Conservation (phyloP, 2,888 invertebrate species). For the Cantharis flavilabris region DNA sequence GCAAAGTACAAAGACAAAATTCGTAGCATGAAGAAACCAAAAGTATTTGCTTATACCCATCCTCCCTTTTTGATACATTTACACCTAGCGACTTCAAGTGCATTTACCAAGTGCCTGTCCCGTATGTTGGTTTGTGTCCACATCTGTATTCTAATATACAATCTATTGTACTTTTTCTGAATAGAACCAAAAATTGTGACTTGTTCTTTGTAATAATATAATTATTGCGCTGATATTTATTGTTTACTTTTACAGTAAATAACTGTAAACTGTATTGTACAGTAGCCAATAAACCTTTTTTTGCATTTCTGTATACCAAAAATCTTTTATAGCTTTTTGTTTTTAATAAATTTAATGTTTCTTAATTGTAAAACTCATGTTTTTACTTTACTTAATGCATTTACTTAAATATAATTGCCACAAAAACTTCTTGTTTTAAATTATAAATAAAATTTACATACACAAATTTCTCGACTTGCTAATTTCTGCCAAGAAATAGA, state of each 20-base stretch:
- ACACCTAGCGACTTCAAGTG: slow-evolving; percentile 18
- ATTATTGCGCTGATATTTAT: background rate
- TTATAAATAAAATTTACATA: background rate
- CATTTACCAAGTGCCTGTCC: slow-evolving; percentile 23
- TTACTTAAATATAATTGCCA: background rate
- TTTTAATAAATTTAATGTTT: background rate
- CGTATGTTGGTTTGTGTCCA: background rate
- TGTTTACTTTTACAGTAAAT: background rate
- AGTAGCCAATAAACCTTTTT: background rate
- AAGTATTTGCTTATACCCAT: slow-evolving; percentile 25
- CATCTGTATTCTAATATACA: background rate
- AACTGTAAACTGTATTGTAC: too few species aligned
- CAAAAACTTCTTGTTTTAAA: background rate
- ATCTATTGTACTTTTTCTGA: background rate
- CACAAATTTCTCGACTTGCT: background rate
- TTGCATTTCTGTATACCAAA: background rate
- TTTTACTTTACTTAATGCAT: background rate
- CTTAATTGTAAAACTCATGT: background rate
- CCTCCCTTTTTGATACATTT: slow-evolving; percentile 26
- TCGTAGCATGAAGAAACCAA: slow-evolving; percentile 16
- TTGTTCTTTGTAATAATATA: background rate
- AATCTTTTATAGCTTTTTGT: background rate
- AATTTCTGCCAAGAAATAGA: too few species aligned
- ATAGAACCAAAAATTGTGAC: background rate
- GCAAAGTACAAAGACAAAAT: slow-evolving; percentile 21